Percentiles rank a stretch among this genome's conserved stretches.
phyloP scores from a whole-genome alignment of 2,113 vertebrate species.

The Dasyprocta punctata region DNA sequence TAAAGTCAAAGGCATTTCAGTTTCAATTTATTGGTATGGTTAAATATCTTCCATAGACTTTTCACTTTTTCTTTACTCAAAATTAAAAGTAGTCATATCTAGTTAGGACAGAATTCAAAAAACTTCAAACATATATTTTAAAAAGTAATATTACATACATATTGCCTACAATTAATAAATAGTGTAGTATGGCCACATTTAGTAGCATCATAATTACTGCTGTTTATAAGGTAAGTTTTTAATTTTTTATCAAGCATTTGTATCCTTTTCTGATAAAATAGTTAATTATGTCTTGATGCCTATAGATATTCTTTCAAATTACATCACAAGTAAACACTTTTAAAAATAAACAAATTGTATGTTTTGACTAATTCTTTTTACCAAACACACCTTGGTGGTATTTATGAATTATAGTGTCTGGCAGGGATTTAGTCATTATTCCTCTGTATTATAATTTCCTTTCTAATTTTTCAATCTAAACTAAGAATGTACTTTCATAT shows the following conservation, averaged over 20 bases:
- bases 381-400: neutral
- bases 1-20: neutral
- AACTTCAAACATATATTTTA: neutral
- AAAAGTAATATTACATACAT: neutral
- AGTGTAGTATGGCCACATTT: neutral
- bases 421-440: neutral
- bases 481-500: neutral
- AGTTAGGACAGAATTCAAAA: neutral
- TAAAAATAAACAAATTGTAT: neutral
- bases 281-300: neutral
- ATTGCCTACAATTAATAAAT: neutral
- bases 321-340: neutral
- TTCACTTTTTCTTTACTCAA: neutral
- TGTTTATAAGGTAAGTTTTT: neutral
- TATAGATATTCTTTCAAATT: neutral
- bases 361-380: neutral
- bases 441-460: neutral
- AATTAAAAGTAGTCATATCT: neutral
- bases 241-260: neutral
- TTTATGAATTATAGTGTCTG: neutral
- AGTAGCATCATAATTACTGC: neutral
- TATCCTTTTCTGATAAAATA: neutral
- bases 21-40: neutral
- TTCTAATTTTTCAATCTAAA: neutral
- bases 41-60: neutral